Conservation (phyloP, 2,113 vertebrate species). For the Macquaria australasica region DNA sequence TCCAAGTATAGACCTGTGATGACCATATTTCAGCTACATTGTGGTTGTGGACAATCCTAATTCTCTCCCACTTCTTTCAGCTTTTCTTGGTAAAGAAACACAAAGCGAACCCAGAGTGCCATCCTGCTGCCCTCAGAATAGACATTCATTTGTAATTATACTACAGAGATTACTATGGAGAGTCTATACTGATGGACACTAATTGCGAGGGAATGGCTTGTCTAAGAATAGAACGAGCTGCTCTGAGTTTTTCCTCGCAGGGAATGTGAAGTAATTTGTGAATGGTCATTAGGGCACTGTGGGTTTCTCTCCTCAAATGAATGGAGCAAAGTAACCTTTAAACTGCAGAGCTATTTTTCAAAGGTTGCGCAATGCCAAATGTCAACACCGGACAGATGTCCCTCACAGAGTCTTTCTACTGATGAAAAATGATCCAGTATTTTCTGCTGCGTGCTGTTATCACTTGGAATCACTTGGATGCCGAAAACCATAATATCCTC, state of each 20-base stretch:
- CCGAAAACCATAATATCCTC: conserved; percentile 24
- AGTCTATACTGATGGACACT: conserved; percentile 4
- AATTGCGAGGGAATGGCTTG: background rate
- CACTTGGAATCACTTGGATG: conserved; percentile 12
- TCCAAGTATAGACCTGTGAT: background rate
- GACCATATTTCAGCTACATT: background rate
- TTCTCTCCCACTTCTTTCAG: background rate
- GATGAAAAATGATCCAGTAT: background rate
- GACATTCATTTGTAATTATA: background rate
- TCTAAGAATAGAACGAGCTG: conserved; percentile 17
- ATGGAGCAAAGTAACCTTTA: conserved; percentile 5
- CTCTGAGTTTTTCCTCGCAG: conserved; percentile 9
- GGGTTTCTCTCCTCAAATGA: conserved; percentile 16
- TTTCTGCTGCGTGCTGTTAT: background rate
- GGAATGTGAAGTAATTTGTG: conserved; percentile 31
- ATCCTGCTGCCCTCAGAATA: background rate
- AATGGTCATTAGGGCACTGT: conserved; percentile 7
- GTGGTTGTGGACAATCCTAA: background rate
- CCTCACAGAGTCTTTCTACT: background rate
- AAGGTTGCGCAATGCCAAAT: background rate
- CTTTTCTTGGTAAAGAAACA: background rate
- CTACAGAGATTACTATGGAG: background rate
- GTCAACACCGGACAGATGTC: conserved; percentile 23
- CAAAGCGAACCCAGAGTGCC: background rate
- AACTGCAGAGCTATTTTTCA: background rate